Conservation (phyloP, 2,888 invertebrate species). For the Tholera decimalis region DNA sequence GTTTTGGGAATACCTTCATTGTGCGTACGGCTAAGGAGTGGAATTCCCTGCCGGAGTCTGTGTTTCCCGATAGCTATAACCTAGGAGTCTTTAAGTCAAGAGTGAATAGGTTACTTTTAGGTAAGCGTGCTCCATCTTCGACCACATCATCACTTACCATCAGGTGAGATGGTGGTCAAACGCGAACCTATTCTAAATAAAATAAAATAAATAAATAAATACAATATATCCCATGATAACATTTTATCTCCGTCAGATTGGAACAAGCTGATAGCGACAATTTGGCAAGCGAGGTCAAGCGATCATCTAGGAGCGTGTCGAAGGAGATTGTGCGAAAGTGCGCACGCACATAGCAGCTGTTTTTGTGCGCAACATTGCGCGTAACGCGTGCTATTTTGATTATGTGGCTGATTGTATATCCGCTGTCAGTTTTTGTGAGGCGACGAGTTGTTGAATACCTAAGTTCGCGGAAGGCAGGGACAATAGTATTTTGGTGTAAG, state of each 20-base stretch:
- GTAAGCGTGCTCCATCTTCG: no score
- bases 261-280: conserved; percentile 38
- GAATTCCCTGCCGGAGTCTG: no score
- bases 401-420: conserved; percentile 50
- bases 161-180: no score
- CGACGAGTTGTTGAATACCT: conserved; percentile 15
- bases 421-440: conserved; percentile 35
- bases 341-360: conserved; percentile 45
- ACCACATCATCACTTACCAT: no score
- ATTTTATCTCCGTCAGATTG: conserved; percentile 25
- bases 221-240: no score
- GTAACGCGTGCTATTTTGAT: conserved; percentile 48
- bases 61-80: no score
- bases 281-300: conserved; percentile 57
- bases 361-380: conserved; percentile 44
- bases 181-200: no score
- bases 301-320: conserved; percentile 59
- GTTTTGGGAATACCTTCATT: no score
- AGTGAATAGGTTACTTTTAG: no score
- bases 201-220: no score
- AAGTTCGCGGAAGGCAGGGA: conserved; percentile 21
- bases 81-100: no score
- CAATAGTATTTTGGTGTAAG: conserved; percentile 6
- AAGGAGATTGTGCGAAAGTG: conserved; percentile 63
- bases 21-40: no score